These are phyloP conservation scores for Amniataba percoides DNA, from an alignment of 2,797 vertebrate species.

Conservation along the genomic window DNA sequence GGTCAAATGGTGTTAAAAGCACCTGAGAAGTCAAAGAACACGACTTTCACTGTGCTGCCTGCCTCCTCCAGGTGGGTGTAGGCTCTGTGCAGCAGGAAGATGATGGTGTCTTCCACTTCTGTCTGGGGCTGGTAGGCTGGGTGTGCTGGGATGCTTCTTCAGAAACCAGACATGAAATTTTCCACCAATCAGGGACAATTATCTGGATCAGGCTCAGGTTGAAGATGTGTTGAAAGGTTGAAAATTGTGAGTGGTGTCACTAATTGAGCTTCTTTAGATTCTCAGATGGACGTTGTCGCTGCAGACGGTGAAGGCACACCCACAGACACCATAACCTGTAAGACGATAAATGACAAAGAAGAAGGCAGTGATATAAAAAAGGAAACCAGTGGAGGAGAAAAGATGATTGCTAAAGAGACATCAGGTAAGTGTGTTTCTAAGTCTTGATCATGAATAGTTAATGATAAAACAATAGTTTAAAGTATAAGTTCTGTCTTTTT, in stretches of 20 bases:
- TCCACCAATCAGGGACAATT: no score
- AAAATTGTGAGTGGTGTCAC: background rate
- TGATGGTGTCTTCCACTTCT: no score
- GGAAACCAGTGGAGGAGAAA: slow-evolving; percentile 4
- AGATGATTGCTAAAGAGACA: background rate
- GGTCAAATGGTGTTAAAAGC: no score
- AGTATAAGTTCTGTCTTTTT: background rate
- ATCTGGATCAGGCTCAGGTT: no score
- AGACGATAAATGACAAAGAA: slow-evolving; percentile 4
- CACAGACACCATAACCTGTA: background rate
- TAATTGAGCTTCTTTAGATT: slow-evolving; percentile 36
- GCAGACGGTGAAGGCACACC: slow-evolving; percentile 12
- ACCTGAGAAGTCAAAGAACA: no score
- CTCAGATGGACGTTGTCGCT: slow-evolving; percentile 15
- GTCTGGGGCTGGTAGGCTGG: no score
- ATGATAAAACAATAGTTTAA: background rate
- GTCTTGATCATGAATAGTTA: background rate
- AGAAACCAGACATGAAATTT: no score
- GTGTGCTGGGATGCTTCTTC: no score
- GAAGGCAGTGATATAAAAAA: background rate
- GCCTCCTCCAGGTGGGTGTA: no score
- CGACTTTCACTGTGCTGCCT: no score
- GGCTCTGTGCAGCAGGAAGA: no score
- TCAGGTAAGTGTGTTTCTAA: background rate
- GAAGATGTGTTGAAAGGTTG: no score